phyloP scores from a whole-genome alignment of 1,140 invertebrate genomes.

The Psix sp. region DNA sequence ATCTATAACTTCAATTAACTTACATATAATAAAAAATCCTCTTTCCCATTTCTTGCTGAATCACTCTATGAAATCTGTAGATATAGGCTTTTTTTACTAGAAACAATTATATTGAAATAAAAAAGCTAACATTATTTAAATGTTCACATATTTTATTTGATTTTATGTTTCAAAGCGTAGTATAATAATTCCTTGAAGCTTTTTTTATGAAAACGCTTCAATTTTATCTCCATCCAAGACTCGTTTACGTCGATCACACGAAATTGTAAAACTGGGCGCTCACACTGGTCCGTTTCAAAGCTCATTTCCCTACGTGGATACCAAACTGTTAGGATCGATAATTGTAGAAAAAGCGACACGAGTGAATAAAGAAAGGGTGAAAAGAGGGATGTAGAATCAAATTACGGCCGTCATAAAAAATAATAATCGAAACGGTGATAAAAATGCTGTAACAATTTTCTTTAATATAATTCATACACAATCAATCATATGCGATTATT shows the following conservation, averaged over 20 bases:
- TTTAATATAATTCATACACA: conserved; percentile 15
- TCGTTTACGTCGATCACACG: conserved; percentile 34
- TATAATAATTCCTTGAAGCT: conserved; percentile 11
- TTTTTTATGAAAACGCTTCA: conserved; percentile 3
- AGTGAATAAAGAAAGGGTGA: conserved; percentile 62
- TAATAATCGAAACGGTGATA: conserved; percentile 41
- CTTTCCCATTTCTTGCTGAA: too few species aligned
- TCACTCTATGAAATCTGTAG: too few species aligned
- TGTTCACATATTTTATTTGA: conserved; percentile 8
- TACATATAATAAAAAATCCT: too few species aligned
- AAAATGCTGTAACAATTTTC: conserved; percentile 29
- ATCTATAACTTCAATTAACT: too few species aligned
- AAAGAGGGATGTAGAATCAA: conserved; percentile 41
- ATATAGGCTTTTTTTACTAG: too few species aligned
- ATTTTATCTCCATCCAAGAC: not conserved
- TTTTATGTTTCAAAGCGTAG: not conserved
- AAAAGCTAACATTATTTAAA: too few species aligned
- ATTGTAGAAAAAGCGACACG: conserved; percentile 57
- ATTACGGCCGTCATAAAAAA: conserved; percentile 47
- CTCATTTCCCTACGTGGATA: conserved; percentile 65
- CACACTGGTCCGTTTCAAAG: conserved; percentile 31
- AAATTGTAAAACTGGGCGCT: conserved; percentile 27
- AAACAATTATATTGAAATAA: too few species aligned
- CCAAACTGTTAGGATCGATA: conserved; percentile 67
- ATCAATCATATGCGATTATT: conserved; percentile 30